Base-by-base conservation (phyloP, 2,888 invertebrate genomes). In the Tinea trinotella region DNA sequence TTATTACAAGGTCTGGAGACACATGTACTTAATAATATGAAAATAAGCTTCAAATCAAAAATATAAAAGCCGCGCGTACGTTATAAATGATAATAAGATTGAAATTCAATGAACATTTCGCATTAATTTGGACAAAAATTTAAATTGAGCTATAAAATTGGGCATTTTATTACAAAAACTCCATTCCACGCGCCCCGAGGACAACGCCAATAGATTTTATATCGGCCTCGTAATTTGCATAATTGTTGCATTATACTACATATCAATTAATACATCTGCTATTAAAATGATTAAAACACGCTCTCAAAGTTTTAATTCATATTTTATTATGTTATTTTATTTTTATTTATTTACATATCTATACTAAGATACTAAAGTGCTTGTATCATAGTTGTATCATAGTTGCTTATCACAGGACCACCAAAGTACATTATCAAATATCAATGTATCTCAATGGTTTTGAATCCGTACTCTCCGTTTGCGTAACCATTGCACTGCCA, bases 201-300 rank as follows among this genome's bases (percentile, higher is more conserved):
- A 50, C 50, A 24, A 13, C 18, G 24, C 24, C 9, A n/a, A 50
- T 50, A 50, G 50, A 50, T 50, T 50, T 50, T 50, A 15, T 50
- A 50, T 50, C 12, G 50, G 3, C 22, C 7, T 7, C n/a, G 3
- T 24, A 4, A 50, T 50, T 50, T 50, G 50, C 50, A 50, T 50
- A 50, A 49, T 49, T 49, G 49, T 49, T 20, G 44, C 49, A 49
- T 22, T 6, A 10, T 13, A 36, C n/a, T n/a, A 17, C 13, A 24
- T 46, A 15, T 46, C 46, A 46, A 46, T 50, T 24, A 24, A 1
- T 3, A 50, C 24, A 46, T n/a, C 15, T 17, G 13, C 17, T n/a
- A 46, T 46, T 46, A 6, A 17, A 46, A n/a, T n/a, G n/a, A n/a
- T n/a, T n/a, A n/a, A n/a, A n/a, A n/a, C n/a, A n/a, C n/a, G n/a